Evolutionary conservation across 2,797 vertebrate species (phyloP), one percentile per base, ranked within the genome.

Genomic region (Channallabes apus): DNA sequence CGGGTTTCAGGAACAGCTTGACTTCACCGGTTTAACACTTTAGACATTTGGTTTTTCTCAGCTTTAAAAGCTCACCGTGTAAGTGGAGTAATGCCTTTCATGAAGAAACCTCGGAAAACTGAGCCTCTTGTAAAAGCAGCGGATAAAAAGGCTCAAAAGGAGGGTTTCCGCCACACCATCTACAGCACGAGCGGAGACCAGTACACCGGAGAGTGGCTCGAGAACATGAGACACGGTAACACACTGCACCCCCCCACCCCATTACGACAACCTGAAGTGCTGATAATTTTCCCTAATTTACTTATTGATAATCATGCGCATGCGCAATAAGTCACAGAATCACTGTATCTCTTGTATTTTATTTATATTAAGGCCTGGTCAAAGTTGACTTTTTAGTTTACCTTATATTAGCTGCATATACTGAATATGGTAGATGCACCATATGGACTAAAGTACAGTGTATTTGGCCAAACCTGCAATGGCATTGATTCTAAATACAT

Each of bases 131-230:
- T 82, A 24, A 69, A 82, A 82, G 6, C 69, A 17, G 9, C n/a
- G 18, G 80, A 82, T 32, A 82, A 35, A 82, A 82, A 58, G 20
- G 65, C 80, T 32, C 65, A 82, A 29, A 82, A 69, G 6, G 69
- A 82, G 22, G 80, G 80, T 4, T 1, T 32, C 20, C 80, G 12
- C 29, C 18, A 29, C 4, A 95, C 95, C 0, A 86, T 98, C n/a
- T 96, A 94, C 56, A 92, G 94, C 0, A 91, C 92, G 54, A 95
- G 89, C 51, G 97, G 97, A 0, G 93, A 98, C 86, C 82, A 92
- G 32, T 99, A 99, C 22, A 95, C 92, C 0, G 98, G 98, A 24
- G 96, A 98, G 80, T 99, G 98, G 98, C 91, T 93, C 87, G 89
- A 97, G 89, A 95, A 97, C 90, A 82, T 95, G 85, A 98, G 96